These are phyloP conservation scores for Potorous gilbertii DNA, from an alignment of 2,797 vertebrate genomes.

Conservation along the genomic window DNA sequence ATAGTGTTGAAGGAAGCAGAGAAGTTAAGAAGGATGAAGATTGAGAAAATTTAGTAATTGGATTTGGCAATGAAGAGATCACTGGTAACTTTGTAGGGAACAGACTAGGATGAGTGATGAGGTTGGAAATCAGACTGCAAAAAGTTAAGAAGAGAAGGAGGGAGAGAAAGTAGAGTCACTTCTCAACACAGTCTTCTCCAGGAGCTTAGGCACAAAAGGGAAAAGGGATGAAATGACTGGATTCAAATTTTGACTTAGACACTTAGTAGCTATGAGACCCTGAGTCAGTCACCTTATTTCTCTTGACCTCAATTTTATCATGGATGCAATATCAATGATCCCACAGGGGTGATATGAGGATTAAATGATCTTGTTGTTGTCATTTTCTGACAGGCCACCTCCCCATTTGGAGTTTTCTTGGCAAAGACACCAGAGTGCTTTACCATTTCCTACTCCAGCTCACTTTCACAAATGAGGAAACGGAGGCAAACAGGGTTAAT, in stretches of 20 bases:
- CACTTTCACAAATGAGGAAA: not conserved
- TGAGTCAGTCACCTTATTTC: not conserved
- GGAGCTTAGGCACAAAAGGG: not conserved
- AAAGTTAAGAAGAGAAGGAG: not conserved
- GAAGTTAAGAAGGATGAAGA: not conserved
- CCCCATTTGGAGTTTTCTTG: not conserved
- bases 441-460: not conserved
- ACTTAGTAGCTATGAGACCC: not conserved
- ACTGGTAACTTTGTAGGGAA: not conserved
- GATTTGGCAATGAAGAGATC: not conserved
- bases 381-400: too few relatives aligned
- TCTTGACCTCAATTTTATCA: not conserved
- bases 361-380: not conserved
- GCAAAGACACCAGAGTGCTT: not conserved
- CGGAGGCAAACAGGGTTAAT: not conserved
- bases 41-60: not conserved
- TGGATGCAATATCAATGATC: not conserved
- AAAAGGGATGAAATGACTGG: not conserved
- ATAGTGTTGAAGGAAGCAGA: not conserved
- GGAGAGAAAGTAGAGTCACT: too few relatives aligned
- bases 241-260: not conserved
- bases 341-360: not conserved
- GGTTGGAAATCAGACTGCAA: not conserved
- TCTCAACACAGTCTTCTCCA: not conserved
- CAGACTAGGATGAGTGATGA: not conserved